Percentiles rank a stretch among this genome's conserved stretches.
These are phyloP conservation scores for Furnarius figulus DNA, from an alignment of 2,113 vertebrate species.

Conservation along the genomic window DNA sequence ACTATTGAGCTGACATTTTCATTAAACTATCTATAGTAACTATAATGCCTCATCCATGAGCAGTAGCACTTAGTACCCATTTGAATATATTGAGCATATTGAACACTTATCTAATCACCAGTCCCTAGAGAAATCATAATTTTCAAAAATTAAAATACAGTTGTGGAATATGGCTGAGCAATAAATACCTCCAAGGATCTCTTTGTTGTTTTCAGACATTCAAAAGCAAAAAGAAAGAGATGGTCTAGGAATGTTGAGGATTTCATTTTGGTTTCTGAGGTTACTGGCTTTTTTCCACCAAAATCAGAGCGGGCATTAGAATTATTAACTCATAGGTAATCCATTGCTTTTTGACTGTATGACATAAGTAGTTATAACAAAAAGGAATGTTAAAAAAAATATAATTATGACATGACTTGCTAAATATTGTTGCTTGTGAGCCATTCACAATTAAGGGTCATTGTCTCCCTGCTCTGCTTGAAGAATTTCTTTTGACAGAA, in stretches of 20 bases:
- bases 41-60: neutral
- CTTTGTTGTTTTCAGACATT: neutral
- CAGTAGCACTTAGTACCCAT: neutral
- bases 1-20: slow-evolving; percentile 29
- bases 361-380: neutral
- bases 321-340: neutral
- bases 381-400: neutral
- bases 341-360: neutral
- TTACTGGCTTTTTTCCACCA: neutral
- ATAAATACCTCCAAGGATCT: neutral
- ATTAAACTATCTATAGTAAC: slow-evolving; percentile 4
- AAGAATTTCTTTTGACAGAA: neutral
- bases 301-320: neutral
- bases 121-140: neutral
- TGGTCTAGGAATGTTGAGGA: neutral
- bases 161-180: neutral
- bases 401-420: neutral
- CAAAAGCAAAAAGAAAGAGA: neutral
- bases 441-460: neutral
- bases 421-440: neutral
- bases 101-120: neutral
- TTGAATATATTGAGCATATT: neutral
- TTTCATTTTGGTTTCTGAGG: neutral
- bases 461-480: neutral
- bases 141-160: neutral